Percentiles rank a stretch among this genome's conserved stretches.
Evolutionary conservation across 1,140 invertebrate genomes (phyloP).

Genomic region (Drosophila nigromelanica): DNA sequence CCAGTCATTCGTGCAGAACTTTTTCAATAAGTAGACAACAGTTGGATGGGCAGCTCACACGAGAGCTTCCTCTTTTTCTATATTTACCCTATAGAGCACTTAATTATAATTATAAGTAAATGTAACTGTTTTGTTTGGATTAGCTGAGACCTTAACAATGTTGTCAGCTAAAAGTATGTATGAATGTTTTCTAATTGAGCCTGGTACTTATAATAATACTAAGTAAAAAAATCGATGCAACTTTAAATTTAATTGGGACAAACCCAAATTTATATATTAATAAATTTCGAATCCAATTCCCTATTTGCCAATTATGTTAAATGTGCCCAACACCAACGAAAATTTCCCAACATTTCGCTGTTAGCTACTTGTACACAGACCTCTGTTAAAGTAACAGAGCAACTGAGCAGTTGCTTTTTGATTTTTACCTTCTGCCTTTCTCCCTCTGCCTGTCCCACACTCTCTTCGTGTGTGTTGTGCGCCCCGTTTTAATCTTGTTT

Average conservation of each 20-base stretch:
- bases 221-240: too few relatives aligned
- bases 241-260: too few relatives aligned
- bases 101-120: constrained; percentile 44
- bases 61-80: neutral
- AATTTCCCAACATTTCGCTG: constrained; percentile 2
- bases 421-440: constrained; percentile 30
- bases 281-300: too few relatives aligned
- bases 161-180: neutral
- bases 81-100: constrained; percentile 4
- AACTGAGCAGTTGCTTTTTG: constrained; percentile 13
- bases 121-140: constrained; percentile 22
- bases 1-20: constrained; percentile 75
- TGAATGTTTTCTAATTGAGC: too few relatives aligned
- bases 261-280: too few relatives aligned
- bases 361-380: neutral
- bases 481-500: constrained; percentile 71
- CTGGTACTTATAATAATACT: neutral
- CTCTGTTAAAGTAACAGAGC: constrained; percentile 10
- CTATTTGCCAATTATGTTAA: neutral
- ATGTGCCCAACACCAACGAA: neutral
- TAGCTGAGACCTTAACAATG: constrained; percentile 6
- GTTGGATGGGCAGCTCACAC: constrained; percentile 40
- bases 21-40: constrained; percentile 53
- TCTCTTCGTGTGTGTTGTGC: constrained; percentile 9
- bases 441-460: constrained; percentile 4